These are phyloP conservation scores for Drosophila paucipuncta DNA, from an alignment of 2,888 invertebrate genomes.

Conservation along the genomic window DNA sequence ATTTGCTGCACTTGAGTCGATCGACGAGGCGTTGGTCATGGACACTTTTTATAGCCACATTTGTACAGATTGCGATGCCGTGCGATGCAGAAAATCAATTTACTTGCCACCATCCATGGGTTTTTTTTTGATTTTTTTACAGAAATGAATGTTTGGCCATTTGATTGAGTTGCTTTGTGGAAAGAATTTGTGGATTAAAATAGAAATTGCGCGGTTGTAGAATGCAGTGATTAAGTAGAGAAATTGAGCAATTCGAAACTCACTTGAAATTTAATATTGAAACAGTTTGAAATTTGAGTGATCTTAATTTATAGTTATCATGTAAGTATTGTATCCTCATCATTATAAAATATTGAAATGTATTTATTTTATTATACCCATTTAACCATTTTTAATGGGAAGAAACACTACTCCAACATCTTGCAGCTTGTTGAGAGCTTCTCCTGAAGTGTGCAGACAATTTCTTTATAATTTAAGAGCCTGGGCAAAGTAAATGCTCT, in stretches of 20 bases:
- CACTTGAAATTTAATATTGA: not conserved
- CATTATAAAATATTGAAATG: not conserved
- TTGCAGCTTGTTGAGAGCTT: not conserved
- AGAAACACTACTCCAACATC: not conserved
- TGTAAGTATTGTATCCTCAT: not conserved
- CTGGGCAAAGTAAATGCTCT: constrained; percentile 20
- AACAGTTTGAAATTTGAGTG: not conserved
- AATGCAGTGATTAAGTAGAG: constrained; percentile 16
- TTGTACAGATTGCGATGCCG: constrained; percentile 54
- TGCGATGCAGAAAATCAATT: constrained; percentile 70
- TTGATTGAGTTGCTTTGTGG: constrained; percentile 49
- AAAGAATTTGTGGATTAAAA: constrained; percentile 47
- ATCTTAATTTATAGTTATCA: not conserved
- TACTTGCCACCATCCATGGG: constrained; percentile 48
- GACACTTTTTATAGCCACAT: constrained; percentile 74
- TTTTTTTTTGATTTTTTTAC: constrained; percentile 2
- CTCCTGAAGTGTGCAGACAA: constrained; percentile 14
- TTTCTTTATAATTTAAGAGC: constrained; percentile 29
- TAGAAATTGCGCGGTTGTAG: constrained; percentile 5
- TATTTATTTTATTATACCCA: not conserved
- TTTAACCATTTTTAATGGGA: not conserved
- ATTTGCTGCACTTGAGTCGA: constrained; percentile 48
- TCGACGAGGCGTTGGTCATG: constrained; percentile 55
- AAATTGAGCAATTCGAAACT: constrained; percentile 2
- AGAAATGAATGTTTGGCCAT: constrained; percentile 43